Evolutionary conservation across 2,113 vertebrate genomes (phyloP).

Genomic region (Pogonocichla stellata): DNA sequence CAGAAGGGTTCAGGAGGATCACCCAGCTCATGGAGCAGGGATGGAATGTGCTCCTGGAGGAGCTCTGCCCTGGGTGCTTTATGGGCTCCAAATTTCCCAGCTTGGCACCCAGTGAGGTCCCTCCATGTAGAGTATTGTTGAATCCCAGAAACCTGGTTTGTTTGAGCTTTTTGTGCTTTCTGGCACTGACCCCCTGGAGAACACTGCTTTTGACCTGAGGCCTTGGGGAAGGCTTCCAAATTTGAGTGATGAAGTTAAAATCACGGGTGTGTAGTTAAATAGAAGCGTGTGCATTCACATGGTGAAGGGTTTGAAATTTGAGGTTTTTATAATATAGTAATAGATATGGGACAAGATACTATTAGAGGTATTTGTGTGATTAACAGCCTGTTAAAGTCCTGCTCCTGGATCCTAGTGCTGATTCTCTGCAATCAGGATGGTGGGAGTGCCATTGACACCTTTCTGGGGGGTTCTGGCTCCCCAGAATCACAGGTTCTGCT

Average conservation of each 20-base stretch:
- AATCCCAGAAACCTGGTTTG: too few relatives aligned
- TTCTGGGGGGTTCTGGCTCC: accelerated
- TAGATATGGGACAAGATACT: too few relatives aligned
- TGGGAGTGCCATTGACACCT: neutral
- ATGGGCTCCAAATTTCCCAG: neutral
- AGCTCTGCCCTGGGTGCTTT: neutral
- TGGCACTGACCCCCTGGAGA: too few relatives aligned
- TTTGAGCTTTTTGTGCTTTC: too few relatives aligned
- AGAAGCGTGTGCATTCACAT: too few relatives aligned
- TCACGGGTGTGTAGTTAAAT: too few relatives aligned
- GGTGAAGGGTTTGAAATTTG: too few relatives aligned
- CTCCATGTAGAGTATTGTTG: neutral
- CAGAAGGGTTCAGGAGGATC: neutral
- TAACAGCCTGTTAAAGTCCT: neutral
- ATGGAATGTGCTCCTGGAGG: neutral
- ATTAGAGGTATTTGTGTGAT: neutral
- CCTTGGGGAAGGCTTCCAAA: too few relatives aligned
- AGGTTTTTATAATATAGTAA: too few relatives aligned
- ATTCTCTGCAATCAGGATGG: accelerated
- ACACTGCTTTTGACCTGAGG: too few relatives aligned
- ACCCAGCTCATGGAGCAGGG: accelerated
- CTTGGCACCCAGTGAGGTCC: neutral
- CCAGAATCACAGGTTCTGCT: accelerated
- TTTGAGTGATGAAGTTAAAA: too few relatives aligned
- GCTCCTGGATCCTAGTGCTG: neutral